Evolutionary conservation across 2,113 vertebrate species (phyloP).

Genomic region (Pachyramphus minor): DNA sequence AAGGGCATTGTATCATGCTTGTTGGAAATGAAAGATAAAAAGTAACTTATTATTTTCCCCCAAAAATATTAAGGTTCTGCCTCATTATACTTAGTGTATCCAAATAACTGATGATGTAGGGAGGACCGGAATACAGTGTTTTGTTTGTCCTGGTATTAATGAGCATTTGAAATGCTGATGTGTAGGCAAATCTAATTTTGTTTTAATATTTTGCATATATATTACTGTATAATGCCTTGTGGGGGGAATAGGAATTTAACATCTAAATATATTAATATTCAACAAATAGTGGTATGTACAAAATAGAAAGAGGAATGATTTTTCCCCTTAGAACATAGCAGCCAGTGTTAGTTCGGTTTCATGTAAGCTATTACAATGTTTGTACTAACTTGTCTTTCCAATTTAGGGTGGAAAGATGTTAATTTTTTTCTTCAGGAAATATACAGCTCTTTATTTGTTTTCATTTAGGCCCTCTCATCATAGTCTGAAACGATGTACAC

Average conservation of each 20-base stretch:
- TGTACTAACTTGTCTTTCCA: neutral
- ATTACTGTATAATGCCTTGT: constrained; percentile 50
- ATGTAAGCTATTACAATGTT: neutral
- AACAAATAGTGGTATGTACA: neutral
- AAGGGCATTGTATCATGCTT: neutral
- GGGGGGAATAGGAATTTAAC: constrained; percentile 18
- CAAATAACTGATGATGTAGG: constrained; percentile 50
- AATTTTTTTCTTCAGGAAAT: constrained; percentile 4
- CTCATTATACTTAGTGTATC: constrained; percentile 20
- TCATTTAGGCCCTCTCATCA: neutral
- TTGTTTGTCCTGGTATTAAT: constrained; percentile 39
- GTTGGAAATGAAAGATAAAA: neutral
- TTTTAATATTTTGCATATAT: constrained; percentile 64
- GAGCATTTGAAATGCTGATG: constrained; percentile 48
- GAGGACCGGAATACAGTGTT: constrained; percentile 1
- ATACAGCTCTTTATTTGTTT: neutral
- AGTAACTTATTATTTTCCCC: neutral
- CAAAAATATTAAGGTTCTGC: neutral
- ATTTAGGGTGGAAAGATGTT: neutral
- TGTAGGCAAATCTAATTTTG: constrained; percentile 57
- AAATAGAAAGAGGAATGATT: neutral
- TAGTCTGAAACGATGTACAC: neutral
- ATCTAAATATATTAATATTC: constrained; percentile 58
- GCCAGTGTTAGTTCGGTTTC: neutral
- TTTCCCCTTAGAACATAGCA: neutral